A percentile compares a stretch with the other conserved stretches of the same genome.
These are phyloP conservation scores for Hydrolagus affinis DNA, from an alignment of 2,113 vertebrate species.

Conservation along the genomic window DNA sequence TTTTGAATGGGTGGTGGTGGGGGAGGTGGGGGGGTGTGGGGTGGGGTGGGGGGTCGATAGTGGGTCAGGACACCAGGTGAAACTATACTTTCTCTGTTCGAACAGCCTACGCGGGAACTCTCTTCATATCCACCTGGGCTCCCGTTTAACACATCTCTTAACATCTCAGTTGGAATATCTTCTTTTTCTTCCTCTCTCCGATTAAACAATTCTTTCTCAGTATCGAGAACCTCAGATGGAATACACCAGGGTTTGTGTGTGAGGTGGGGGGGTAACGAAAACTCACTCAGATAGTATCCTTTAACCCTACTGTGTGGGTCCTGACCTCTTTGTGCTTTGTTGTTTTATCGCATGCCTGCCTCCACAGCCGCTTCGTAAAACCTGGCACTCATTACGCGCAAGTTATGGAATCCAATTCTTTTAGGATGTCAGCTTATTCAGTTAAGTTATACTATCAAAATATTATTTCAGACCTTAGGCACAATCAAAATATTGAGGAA, in stretches of 20 bases:
- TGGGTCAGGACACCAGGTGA: too few relatives aligned
- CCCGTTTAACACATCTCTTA: too few relatives aligned
- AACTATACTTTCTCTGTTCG: too few relatives aligned
- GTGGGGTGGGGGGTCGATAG: too few relatives aligned
- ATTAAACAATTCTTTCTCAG: background rate
- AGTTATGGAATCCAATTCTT: conserved; percentile 32
- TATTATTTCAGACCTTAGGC: conserved; percentile 31
- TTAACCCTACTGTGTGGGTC: background rate
- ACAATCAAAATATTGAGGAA: conserved; percentile 30
- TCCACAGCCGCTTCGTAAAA: background rate
- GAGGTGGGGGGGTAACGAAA: background rate
- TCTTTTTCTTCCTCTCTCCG: background rate
- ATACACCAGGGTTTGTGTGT: too few relatives aligned
- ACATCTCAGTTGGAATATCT: background rate
- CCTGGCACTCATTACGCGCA: background rate
- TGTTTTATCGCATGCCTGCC: conserved; percentile 13
- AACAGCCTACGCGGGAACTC: too few relatives aligned
- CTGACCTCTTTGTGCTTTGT: background rate
- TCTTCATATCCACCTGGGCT: too few relatives aligned
- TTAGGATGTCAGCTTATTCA: conserved; percentile 31
- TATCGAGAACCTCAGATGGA: background rate
- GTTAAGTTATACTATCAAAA: conserved; percentile 30
- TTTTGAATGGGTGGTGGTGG: too few relatives aligned
- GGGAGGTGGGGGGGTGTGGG: too few relatives aligned
- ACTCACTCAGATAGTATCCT: background rate